Base-by-base conservation (phyloP, 2,888 invertebrate genomes). In the Apotomis capreana region DNA sequence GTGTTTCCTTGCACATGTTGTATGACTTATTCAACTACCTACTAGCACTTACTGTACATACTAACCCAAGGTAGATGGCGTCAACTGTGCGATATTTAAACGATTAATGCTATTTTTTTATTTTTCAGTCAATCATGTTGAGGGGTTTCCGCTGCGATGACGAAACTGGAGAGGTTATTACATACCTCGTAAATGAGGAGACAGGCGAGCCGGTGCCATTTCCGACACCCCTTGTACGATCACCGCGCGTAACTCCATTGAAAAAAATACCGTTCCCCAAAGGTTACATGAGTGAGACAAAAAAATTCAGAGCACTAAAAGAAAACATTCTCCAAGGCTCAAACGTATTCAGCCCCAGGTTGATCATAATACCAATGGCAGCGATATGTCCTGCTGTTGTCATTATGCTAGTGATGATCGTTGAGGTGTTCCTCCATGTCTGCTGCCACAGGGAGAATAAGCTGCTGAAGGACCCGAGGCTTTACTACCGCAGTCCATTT, bases 401-500 rank as follows among this genome's bases (percentile, higher is more conserved):
- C 9, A 93, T 93, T 58, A 81, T 93, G 0, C 75, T 94, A 40
- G 83, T 95, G 40, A 89, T 94, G 61, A 70, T 94, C 1, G 78
- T 95, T 10, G 96, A 96, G 87, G 87, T 94, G 15, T 85, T 92
- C n/a, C 86, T 96, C 40, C 96, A 96, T 83, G 91, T 94, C n/a
- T 93, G 94, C 89, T 95, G 96, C 6, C 96, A 96, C 80, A 94
- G 94, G 76, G 95, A 95, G 80, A 96, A 96, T 80, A 95, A 94
- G 77, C 84, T 86, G 60, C 86, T 95, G 51, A 92, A 92, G 78
- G 92, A 95, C 77, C 87, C 94, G 10, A 90, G 91, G 65, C 84
- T 95, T 52, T 96, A 95, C 78, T 96, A 95, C 79, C 94, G 95
- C 59, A 96, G 96, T 78, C 96, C 96, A 0, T 94, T 96, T 75